Percentiles rank a stretch among this genome's conserved stretches.
Evolutionary conservation across 2,113 vertebrate genomes (phyloP).

Genomic region (Furnarius figulus): DNA sequence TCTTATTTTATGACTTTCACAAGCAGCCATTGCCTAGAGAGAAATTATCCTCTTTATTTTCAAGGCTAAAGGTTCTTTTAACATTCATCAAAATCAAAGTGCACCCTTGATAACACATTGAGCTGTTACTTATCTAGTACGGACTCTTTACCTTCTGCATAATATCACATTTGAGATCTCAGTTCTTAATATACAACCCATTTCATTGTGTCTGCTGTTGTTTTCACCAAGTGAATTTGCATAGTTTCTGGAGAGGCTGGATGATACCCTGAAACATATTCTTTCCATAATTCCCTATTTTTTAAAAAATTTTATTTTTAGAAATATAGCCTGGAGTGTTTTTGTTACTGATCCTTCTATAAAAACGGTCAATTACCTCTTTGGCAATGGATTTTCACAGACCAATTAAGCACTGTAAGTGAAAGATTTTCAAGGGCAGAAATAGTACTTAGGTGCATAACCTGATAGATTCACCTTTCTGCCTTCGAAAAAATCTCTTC

Average conservation of each 20-base stretch:
- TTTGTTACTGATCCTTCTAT: constrained; percentile 8
- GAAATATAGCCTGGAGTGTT: constrained; percentile 12
- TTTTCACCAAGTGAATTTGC: constrained; percentile 37
- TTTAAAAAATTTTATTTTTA: not conserved
- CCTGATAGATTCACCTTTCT: not conserved
- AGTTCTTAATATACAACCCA: constrained; percentile 31
- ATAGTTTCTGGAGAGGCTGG: constrained; percentile 18
- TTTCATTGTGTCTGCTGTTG: constrained; percentile 49
- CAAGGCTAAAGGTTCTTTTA: constrained; percentile 71
- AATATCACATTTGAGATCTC: constrained; percentile 61
- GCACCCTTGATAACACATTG: constrained; percentile 62
- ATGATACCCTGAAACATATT: constrained; percentile 50
- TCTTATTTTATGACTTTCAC: constrained; percentile 60
- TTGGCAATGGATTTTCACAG: not conserved
- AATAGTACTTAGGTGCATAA: not conserved
- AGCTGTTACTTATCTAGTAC: constrained; percentile 61
- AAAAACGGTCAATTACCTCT: constrained; percentile 43
- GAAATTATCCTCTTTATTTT: constrained; percentile 73
- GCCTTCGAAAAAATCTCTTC: not conserved
- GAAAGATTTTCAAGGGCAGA: constrained; percentile 27
- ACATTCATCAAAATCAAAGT: constrained; percentile 69
- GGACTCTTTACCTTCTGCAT: constrained; percentile 60
- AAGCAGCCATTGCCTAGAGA: constrained; percentile 66
- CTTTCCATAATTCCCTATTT: constrained; percentile 12
- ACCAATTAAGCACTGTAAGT: constrained; percentile 7